These are phyloP conservation scores for Stomatorhinus ivindoensis DNA, from an alignment of 2,113 vertebrate species.

Conservation along the genomic window DNA sequence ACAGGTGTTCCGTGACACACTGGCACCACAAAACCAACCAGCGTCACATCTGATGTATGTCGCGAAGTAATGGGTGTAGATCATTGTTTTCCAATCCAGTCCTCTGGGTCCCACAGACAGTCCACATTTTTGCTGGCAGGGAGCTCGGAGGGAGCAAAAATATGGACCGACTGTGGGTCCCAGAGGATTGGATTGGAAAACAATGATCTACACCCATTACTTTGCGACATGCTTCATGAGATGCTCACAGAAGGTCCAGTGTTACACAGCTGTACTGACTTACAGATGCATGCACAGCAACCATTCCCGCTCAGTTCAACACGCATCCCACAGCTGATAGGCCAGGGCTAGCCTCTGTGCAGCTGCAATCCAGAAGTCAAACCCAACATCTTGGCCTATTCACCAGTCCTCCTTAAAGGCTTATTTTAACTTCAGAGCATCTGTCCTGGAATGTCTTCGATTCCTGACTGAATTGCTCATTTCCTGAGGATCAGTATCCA, in stretches of 20 bases:
- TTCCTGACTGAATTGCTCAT: constrained; percentile 17
- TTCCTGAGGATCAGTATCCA: constrained; percentile 1
- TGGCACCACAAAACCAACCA: not conserved
- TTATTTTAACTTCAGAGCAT: not conserved
- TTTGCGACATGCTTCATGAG: no score
- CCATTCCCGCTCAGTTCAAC: not conserved
- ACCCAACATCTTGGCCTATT: not conserved
- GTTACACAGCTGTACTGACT: not conserved
- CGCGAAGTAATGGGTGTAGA: not conserved
- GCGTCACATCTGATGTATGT: not conserved
- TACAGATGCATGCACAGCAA: not conserved
- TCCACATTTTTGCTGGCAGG: not conserved
- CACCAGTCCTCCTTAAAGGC: not conserved
- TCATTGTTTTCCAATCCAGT: not conserved
- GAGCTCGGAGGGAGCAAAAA: not conserved
- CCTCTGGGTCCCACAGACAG: not conserved
- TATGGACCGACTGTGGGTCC: not conserved
- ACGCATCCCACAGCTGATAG: not conserved
- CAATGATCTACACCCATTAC: no score
- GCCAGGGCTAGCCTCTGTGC: not conserved
- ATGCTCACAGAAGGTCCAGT: not conserved
- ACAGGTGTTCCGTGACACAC: not conserved
- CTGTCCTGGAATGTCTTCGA: constrained; percentile 12
- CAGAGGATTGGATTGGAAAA: not conserved
- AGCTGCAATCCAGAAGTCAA: not conserved